Evolutionary conservation across 2,113 vertebrate species (phyloP), one percentile per base, ranked within the genome.

Genomic region (Anser brachyrhynchus): DNA sequence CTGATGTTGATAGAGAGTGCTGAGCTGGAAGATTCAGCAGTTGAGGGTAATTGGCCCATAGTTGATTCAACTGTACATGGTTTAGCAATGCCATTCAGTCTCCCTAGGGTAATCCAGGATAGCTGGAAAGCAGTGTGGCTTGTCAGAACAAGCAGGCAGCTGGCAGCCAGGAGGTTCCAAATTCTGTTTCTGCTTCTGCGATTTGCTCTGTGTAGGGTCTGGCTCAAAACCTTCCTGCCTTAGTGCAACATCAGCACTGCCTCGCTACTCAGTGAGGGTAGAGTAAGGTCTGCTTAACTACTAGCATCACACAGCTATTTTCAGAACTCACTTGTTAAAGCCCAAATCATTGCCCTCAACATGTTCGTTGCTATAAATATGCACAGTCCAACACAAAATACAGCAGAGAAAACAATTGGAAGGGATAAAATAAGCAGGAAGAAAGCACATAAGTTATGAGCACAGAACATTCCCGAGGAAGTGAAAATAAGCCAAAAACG

Each of bases 151-250:
- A 76, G 26, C 11, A 26, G 44, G 25, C 33, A 82, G 69, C 72
- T 86, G 33, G 41, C 49, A 76, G 59, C n/a, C 52, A 46, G 64
- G 41, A 81, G n/a, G 11, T 29, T 74, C 46, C 72, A 59, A 80
- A 66, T 87, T 74, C 72, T 85, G 2, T 0, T 65, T 92, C 54
- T 57, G 13, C 35, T 79, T 76, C 39, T 0, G 0, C 33, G 61
- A 0, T 67, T 20, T 10, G 1, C 26, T n/a, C 23, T 0, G 0
- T 51, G 23, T 7, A 35, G 37, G 18, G 31, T 21, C 39, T 83
- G 37, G 52, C 26, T 75, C 31, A 49, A 54, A 67, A 31, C 54
- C 31, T 61, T 59, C 41, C 78, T 85, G 70, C 20, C n/a, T 20
- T 8, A 78, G 41, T 51, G 52, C n/a, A 72, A 41, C 23, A n/a